These are phyloP conservation scores for Amphiduros pacificus DNA, from an alignment of 2,888 invertebrate genomes.

Conservation along the genomic window DNA sequence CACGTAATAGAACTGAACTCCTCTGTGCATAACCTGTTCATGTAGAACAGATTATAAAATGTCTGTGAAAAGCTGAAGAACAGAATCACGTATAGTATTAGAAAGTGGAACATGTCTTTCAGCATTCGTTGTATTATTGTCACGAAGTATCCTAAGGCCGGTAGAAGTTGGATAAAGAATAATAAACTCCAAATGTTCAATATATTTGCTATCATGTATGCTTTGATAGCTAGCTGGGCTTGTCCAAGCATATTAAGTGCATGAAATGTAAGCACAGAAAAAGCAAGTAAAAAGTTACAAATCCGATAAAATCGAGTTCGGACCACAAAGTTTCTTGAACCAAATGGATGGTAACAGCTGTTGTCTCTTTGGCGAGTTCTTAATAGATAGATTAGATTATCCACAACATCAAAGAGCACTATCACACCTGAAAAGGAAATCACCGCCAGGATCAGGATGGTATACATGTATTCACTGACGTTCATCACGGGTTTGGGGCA, in stretches of 20 bases:
- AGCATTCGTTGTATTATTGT: constrained; percentile 21
- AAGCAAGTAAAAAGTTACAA: constrained; percentile 17
- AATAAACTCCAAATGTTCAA: constrained; percentile 19
- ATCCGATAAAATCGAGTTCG: constrained; percentile 16
- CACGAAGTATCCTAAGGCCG: constrained; percentile 19
- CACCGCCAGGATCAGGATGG: constrained; percentile 2
- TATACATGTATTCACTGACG: neutral
- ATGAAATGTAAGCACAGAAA: constrained; percentile 11
- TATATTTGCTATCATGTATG: constrained; percentile 20
- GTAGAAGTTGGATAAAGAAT: constrained; percentile 20
- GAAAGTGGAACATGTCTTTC: constrained; percentile 23
- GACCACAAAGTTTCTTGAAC: constrained; percentile 15
- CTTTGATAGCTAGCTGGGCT: constrained; percentile 1
- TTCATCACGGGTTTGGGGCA: constrained; percentile 8
- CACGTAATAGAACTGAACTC: neutral
- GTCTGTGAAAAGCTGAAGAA: constrained; percentile 20
- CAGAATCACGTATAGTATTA: constrained; percentile 14
- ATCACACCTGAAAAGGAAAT: constrained; percentile 8
- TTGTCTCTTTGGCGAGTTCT: neutral
- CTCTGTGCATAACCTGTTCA: constrained; percentile 7
- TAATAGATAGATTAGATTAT: neutral
- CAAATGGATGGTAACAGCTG: constrained; percentile 7
- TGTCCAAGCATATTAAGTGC: neutral
- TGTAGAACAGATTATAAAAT: constrained; percentile 17
- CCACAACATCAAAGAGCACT: constrained; percentile 6